A percentile compares a stretch with the other conserved stretches of the same genome.
phyloP scores from a whole-genome alignment of 2,113 vertebrate species.

The Chloropsis hardwickii region DNA sequence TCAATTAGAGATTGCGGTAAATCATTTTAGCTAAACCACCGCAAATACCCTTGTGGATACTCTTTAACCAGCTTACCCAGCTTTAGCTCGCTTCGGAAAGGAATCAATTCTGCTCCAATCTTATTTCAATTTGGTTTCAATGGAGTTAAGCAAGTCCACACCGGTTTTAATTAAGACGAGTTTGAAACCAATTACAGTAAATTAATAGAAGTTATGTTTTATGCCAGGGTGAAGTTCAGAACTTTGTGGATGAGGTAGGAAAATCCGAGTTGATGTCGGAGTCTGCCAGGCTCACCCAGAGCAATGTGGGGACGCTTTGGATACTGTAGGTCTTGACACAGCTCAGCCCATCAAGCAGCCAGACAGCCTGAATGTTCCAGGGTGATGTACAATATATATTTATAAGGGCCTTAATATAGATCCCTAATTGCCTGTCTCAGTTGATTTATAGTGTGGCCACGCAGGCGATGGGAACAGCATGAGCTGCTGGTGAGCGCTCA shows the following conservation, averaged over 20 bases:
- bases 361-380: background rate
- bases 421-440: conserved; percentile 36
- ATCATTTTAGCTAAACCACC: conserved; percentile 33
- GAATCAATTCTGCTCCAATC: background rate
- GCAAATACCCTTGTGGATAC: background rate
- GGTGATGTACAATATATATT: conserved; percentile 43
- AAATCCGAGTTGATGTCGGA: rapidly evolving
- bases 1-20: conserved; percentile 27
- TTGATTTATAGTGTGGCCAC: conserved; percentile 7
- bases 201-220: background rate
- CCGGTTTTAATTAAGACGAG: conserved; percentile 35
- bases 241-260: background rate
- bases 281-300: background rate
- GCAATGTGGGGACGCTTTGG: background rate
- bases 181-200: conserved; percentile 17
- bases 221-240: background rate
- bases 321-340: background rate
- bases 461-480: background rate
- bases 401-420: conserved; percentile 58
- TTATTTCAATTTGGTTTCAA: background rate
- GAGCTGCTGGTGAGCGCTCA: rapidly evolving
- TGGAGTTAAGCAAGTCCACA: background rate
- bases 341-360: background rate
- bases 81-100: background rate
- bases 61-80: conserved; percentile 49